These are phyloP conservation scores for Anthopleura sola DNA, from an alignment of 64 coral and sea anemone genomes.

Conservation along the genomic window DNA sequence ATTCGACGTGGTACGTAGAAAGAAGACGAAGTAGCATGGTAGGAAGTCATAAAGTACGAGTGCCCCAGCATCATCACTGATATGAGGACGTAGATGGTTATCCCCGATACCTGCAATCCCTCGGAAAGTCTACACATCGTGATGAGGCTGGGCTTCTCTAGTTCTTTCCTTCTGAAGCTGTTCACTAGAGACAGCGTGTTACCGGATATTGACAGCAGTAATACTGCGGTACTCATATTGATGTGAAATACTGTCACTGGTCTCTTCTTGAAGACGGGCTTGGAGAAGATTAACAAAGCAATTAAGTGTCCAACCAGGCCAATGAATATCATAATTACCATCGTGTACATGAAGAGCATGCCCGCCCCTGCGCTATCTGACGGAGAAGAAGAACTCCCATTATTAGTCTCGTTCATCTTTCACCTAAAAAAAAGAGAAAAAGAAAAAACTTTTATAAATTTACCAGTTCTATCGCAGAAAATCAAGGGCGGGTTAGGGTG, in stretches of 20 bases:
- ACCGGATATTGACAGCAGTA: background rate
- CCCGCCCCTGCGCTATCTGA: background rate
- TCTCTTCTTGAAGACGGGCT: background rate
- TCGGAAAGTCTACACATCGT: background rate
- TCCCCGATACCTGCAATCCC: background rate
- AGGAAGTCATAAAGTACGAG: background rate
- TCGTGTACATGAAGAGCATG: background rate
- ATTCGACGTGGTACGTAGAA: background rate
- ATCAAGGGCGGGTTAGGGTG: too few relatives aligned
- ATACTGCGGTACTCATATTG: background rate
- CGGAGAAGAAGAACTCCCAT: background rate
- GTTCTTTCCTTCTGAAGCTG: background rate
- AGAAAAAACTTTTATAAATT: too few relatives aligned
- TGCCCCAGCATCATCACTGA: background rate
- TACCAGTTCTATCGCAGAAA: too few relatives aligned
- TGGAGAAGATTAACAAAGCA: slow-evolving; percentile 3
- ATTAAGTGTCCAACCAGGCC: background rate
- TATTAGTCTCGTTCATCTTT: background rate
- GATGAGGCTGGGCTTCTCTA: too few relatives aligned
- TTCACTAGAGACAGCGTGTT: background rate
- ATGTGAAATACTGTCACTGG: background rate
- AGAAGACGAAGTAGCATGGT: background rate
- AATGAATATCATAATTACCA: background rate
- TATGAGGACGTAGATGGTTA: background rate
- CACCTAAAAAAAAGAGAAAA: background rate